A percentile compares a stretch with the other conserved stretches of the same genome.
Evolutionary conservation across 1,140 invertebrate species (phyloP).

Genomic region (Vanessa tameamea): DNA sequence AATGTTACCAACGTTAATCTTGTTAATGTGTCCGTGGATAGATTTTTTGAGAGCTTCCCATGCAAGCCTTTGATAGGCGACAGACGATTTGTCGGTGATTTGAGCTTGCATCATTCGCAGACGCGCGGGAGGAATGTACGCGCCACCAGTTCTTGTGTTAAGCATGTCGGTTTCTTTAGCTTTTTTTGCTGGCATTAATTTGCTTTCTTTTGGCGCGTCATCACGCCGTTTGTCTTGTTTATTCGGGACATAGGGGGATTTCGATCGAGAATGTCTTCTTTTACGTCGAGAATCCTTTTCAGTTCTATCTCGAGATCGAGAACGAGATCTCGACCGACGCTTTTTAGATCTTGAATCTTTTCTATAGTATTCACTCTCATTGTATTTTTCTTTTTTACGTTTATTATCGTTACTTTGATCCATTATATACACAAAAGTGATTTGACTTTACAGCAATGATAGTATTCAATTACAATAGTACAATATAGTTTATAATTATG

Average conservation of each 20-base stretch:
- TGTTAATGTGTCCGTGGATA: conserved; percentile 99
- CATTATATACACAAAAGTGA: conserved; percentile 39
- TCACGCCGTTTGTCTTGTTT: conserved; percentile 54
- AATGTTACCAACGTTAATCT: conserved; percentile 98
- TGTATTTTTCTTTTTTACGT: conserved; percentile 59
- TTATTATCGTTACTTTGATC: conserved; percentile 53
- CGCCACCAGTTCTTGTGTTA: conserved; percentile 94
- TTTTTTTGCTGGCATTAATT: conserved; percentile 54
- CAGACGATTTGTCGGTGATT: conserved; percentile 95
- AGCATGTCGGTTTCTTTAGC: conserved; percentile 86
- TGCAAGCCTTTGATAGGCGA: conserved; percentile 96
- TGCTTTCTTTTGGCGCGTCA: conserved; percentile 45
- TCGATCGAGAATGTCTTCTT: conserved; percentile 61
- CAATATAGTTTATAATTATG: not conserved
- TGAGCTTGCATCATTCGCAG: conserved; percentile 95
- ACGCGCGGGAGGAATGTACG: conserved; percentile 99
- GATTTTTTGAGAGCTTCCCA: conserved; percentile 99
- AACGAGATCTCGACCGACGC: conserved; percentile 56
- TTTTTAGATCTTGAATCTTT: conserved; percentile 58
- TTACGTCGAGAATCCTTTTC: conserved; percentile 59
- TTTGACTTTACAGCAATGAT: not conserved
- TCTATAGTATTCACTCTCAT: conserved; percentile 54
- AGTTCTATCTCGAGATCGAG: conserved; percentile 46
- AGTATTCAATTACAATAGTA: not conserved
- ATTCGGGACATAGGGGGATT: conserved; percentile 42